These are phyloP conservation scores for Actinostola sp. DNA, from an alignment of 92 coral and sea anemone genomes.

Conservation along the genomic window DNA sequence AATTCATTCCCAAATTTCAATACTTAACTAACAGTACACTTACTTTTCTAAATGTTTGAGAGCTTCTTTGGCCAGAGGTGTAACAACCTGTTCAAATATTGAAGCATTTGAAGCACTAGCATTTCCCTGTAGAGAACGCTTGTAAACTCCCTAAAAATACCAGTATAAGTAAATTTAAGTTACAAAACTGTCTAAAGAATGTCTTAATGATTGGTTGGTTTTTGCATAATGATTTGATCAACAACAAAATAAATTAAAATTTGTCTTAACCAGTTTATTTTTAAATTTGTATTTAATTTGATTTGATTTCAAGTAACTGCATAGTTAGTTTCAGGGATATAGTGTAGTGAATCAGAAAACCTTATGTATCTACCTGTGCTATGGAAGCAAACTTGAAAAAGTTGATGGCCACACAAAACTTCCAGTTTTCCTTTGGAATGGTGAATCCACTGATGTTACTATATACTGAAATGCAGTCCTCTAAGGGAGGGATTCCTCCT, in stretches of 20 bases:
- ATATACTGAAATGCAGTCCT: constrained; percentile 65
- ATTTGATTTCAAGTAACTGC: not conserved
- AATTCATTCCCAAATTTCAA: too few species aligned
- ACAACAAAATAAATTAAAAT: too few species aligned
- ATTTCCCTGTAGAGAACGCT: constrained; percentile 87
- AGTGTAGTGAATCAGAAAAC: too few species aligned
- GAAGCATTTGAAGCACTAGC: constrained; percentile 90
- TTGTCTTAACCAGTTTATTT: too few species aligned
- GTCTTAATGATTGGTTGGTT: too few species aligned
- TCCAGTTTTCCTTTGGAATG: constrained; percentile 59
- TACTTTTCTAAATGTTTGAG: constrained; percentile 46
- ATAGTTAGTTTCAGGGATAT: too few species aligned
- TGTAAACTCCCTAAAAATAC: constrained; percentile 80
- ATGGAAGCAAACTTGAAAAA: constrained; percentile 88
- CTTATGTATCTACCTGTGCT: constrained; percentile 99
- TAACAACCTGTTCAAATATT: constrained; percentile 56
- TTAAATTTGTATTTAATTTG: too few species aligned
- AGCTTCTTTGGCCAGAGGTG: constrained; percentile 75
- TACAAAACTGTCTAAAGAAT: too few species aligned
- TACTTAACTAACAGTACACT: too few species aligned
- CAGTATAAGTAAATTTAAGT: not conserved
- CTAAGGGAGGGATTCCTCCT: constrained; percentile 70
- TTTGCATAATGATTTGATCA: too few species aligned
- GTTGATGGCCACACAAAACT: constrained; percentile 76
- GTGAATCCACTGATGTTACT: constrained; percentile 55